Percentiles rank a stretch among this genome's conserved stretches.
phyloP scores from a whole-genome alignment of 2,113 vertebrate genomes.

The Balaeniceps rex region DNA sequence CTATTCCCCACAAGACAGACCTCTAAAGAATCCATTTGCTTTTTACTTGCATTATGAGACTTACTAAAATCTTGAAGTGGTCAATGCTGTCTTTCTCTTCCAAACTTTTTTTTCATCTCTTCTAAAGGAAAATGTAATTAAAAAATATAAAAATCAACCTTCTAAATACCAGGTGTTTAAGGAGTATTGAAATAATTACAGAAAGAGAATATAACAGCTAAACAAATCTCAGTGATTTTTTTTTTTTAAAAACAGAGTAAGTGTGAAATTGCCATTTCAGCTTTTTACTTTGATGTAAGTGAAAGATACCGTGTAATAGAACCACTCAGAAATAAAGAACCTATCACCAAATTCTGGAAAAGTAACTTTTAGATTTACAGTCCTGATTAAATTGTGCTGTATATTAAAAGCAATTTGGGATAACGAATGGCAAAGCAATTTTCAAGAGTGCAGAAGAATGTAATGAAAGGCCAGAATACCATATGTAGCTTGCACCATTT shows the following conservation, averaged over 20 bases:
- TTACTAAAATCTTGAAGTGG: not conserved
- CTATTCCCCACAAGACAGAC: not conserved
- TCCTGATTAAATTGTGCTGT: not conserved
- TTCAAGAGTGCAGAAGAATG: not conserved
- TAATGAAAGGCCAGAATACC: not conserved
- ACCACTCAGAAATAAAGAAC: conserved; percentile 28
- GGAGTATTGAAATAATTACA: not conserved
- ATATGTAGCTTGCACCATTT: not conserved
- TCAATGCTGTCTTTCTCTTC: not conserved
- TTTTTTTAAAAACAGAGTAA: not conserved
- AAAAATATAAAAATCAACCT: not conserved
- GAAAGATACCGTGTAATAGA: conserved; percentile 6
- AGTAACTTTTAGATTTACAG: not conserved
- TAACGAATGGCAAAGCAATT: not conserved
- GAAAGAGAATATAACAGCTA: not conserved
- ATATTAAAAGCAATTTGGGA: not conserved
- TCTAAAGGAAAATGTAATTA: not conserved
- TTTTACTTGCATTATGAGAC: not conserved
- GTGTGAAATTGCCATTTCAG: conserved; percentile 45
- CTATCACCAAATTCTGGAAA: conserved; percentile 31
- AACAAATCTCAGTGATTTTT: not conserved
- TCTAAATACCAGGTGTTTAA: not conserved
- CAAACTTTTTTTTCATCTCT: not conserved
- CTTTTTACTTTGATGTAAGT: conserved; percentile 29
- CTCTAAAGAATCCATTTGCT: not conserved